A percentile compares a stretch with the other conserved stretches of the same genome.
phyloP scores from a whole-genome alignment of 2,888 invertebrate genomes.

The Dryobotodes eremita region DNA sequence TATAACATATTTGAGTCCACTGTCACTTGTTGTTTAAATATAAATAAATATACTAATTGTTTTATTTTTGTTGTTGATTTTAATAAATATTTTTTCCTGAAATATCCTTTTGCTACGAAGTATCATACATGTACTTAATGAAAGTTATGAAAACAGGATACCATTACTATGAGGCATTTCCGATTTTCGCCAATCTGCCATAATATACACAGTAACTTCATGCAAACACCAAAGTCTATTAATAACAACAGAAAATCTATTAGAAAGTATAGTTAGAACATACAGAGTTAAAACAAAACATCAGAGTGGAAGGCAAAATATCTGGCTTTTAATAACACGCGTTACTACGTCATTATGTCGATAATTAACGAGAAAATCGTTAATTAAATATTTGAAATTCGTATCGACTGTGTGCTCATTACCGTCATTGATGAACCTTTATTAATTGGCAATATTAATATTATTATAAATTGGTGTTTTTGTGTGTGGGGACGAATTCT shows the following conservation, averaged over 20 bases:
- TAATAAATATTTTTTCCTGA: too few relatives aligned
- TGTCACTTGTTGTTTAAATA: too few relatives aligned
- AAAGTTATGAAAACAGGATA: too few relatives aligned
- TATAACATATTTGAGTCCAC: too few relatives aligned
- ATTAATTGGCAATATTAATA: slow-evolving; percentile 65
- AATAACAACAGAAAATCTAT: not conserved
- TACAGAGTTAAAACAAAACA: slow-evolving; percentile 29
- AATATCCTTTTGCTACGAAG: too few relatives aligned
- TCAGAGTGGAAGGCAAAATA: slow-evolving; percentile 45
- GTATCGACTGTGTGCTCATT: slow-evolving; percentile 46
- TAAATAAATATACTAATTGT: too few relatives aligned
- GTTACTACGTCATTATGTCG: slow-evolving; percentile 39
- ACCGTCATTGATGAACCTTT: slow-evolving; percentile 56
- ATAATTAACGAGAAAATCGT: slow-evolving; percentile 51
- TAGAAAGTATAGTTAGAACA: not conserved
- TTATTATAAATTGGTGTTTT: not conserved
- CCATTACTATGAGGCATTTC: too few relatives aligned
- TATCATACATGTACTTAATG: too few relatives aligned
- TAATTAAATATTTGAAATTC: slow-evolving; percentile 69
- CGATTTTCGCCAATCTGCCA: too few relatives aligned
- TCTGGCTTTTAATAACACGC: slow-evolving; percentile 33
- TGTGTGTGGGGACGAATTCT: not conserved
- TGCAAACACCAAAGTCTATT: not conserved
- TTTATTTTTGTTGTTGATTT: too few relatives aligned
- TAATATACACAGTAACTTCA: too few relatives aligned